Evolutionary conservation across 1,140 invertebrate species (phyloP), one percentile per base, ranked within the genome.

Genomic region (Drosophila serrata): DNA sequence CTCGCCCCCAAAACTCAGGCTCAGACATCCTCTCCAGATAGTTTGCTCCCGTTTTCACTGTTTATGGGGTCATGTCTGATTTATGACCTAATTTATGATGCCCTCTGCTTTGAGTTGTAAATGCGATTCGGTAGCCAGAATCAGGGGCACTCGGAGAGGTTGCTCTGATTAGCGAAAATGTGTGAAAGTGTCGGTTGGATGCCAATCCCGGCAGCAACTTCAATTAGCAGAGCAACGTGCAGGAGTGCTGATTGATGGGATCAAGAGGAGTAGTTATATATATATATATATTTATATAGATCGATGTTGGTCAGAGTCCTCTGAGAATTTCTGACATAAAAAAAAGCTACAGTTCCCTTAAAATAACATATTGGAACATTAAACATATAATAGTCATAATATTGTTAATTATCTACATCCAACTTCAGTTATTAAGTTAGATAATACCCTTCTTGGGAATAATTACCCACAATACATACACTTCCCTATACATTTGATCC

Each of bases 101-200:
- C 51, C 49, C 64, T 33, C 53, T 55, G 64, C 51, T 63, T 63
- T 72, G 75, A 53, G 65, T 46, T 58, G 75, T 79, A 79, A 79
- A 78, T 58, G 42, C 62, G 45, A 61, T 48, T 73, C 85, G 79
- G 85, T 90, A 90, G 85, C 81, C 53, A n/a, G 35, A 55, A 37
- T 55, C 51, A 22, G 33, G 15, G 33, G 31, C n/a, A n/a, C 33
- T 15, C 27, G 0, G 19, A 12, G 42, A 22, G 42, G 17, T 12
- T 19, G 43, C 51, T 57, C 80, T 90, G 81, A 90, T 85, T 81
- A 90, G 86, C 81, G 63, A 75, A 90, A 90, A 90, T 69, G 85
- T 90, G 85, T 90, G 85, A 90, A 88, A 90, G 73, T 77, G 76
- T 43, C 55, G 49, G 46, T 49, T 37, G 48, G 27, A 11, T 22